Conservation (phyloP, 2,113 vertebrate species). For the Aegypius monachus region DNA sequence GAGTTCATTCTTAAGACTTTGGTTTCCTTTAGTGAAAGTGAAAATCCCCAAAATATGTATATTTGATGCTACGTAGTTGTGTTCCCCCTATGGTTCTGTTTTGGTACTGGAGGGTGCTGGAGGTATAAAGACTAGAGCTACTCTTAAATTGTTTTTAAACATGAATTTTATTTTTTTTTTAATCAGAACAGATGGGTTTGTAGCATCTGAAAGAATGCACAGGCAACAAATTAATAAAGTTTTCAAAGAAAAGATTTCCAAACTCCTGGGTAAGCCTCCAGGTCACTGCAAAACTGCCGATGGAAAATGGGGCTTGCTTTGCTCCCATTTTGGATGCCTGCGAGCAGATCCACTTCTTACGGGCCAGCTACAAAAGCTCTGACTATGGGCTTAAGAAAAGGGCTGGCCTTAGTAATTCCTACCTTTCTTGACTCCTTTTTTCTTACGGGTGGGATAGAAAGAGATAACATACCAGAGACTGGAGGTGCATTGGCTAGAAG, state of each 20-base stretch:
- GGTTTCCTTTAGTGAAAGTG: not conserved
- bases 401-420: not conserved
- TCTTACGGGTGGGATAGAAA: not conserved
- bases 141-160: not conserved
- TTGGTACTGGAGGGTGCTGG: not conserved
- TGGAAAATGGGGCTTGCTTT: not conserved
- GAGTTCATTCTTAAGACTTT: not conserved
- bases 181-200: not conserved
- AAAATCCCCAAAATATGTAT: not conserved
- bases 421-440: not conserved
- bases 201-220: not conserved
- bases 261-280: not conserved
- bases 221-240: not conserved
- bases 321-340: not conserved
- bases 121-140: not conserved
- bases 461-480: not conserved
- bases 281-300: not conserved
- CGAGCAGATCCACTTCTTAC: not conserved
- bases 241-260: not conserved
- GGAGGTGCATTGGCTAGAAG: not conserved
- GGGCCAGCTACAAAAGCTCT: not conserved
- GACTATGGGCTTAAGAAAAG: not conserved
- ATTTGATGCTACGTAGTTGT: not conserved
- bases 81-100: not conserved
- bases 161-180: not conserved